Evolutionary conservation across 2,888 invertebrate species (phyloP), one percentile per base, ranked within the genome.

Genomic region (Clepsis dumicolana): DNA sequence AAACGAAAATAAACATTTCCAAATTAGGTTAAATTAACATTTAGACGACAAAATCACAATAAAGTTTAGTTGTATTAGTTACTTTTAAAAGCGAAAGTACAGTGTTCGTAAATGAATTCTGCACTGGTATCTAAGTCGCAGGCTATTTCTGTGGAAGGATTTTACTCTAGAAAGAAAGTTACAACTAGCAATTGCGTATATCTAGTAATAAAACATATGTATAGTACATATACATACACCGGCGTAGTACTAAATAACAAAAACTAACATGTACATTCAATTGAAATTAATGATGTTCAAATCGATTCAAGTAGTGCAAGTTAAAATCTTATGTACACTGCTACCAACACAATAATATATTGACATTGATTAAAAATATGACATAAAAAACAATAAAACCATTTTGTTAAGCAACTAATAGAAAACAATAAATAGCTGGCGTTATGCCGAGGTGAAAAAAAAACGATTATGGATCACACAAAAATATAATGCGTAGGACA

Each of bases 301-400:
- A 71, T 69, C 70, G 44, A 53, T 64, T 60, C 16, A 70, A 64
- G 60, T 57, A 61, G 71, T 70, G 74, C 77, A 84, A 84, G 80
- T 88, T 87, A 89, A 91, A 91, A 88, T 92, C 92, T 93, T 93
- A 93, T 93, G 85, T 93, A 93, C 93, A 93, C 80, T 83, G 82
- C 80, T 79, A 80, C 76, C 76, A 84, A 88, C 88, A 90, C 84
- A 88, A 87, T 83, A 83, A 83, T 80, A 83, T 76, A 81, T 78
- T 74, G 76, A 78, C 80, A 78, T 76, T 79, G 76, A 72, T 77
- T 77, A 78, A 75, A 78, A 73, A 78, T 79, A 82, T 80, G 80
- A 81, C 78, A 84, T 79, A 83, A 74, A 73, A 83, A 83, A 83
- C 76, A 81, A 85, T 82, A 81, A 84, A 85, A 84, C 76, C 72